Conservation (phyloP, 1,140 invertebrate species). For the Cryptotermes secundus region DNA sequence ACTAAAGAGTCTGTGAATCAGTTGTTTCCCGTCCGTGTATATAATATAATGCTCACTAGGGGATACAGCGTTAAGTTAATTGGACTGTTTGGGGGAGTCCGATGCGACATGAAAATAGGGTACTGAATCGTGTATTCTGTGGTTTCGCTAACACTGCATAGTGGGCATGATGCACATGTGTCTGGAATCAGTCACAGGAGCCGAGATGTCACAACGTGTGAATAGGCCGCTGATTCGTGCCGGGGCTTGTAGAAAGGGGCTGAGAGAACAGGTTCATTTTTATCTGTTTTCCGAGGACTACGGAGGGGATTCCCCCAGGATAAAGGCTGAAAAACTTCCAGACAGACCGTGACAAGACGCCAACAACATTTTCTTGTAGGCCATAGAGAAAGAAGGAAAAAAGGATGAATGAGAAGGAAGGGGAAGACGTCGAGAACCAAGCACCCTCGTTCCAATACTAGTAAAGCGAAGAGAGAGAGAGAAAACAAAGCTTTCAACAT, state of each 20-base stretch:
- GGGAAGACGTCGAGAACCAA: background rate
- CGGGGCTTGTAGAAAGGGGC: background rate
- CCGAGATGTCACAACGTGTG: background rate
- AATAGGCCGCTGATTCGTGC: background rate
- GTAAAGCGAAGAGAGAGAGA: no score
- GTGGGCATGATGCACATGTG: no score
- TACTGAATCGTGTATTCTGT: no score
- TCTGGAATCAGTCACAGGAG: background rate
- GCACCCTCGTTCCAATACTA: background rate
- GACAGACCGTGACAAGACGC: conserved; percentile 16
- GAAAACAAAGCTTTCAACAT: background rate
- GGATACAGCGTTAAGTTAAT: background rate
- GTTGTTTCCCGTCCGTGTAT: background rate
- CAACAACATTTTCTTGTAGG: conserved; percentile 12
- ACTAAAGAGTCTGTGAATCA: no score
- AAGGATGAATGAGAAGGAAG: background rate
- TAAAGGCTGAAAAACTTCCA: background rate
- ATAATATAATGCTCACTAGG: background rate
- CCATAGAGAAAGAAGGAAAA: background rate
- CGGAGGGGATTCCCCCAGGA: background rate
- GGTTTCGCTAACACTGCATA: no score
- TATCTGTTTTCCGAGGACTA: background rate
- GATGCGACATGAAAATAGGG: no score
- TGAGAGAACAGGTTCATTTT: background rate
- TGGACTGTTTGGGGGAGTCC: background rate